Base-by-base conservation (phyloP, 2,113 vertebrate species). In the Pampusana beccarii region DNA sequence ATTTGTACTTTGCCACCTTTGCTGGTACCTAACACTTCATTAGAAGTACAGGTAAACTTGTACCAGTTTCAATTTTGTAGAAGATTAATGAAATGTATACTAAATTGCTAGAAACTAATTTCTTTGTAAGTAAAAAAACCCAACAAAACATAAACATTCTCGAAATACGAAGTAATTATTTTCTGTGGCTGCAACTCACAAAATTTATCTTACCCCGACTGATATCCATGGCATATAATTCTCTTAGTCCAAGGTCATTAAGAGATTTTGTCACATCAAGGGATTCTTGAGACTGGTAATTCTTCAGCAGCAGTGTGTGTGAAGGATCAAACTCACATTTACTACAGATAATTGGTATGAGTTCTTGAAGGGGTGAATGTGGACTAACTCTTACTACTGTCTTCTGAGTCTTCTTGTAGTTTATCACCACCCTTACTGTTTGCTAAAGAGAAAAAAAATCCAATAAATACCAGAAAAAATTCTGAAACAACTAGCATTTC, bases 391-490 rank as follows among this genome's bases (percentile, higher is more conserved):
- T 97, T 72, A 99, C 97, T 66, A 99, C 98, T 0, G 99, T 98
- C 97, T 99, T 99, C 98, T 99, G 99, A 9, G 98, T 99, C 97
- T 98, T 99, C 97, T 97, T 99, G 97, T 99, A 99, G 97, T 99
- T 99, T 97, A 99, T 99, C 80, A 99, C 98, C 92, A 99, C 98
- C 64, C 99, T 98, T 38, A 99, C 98, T 8, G 99, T 99, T 98
- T 99, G 99, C 99, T 99, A 96, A 83, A 98, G 95, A 88, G 64
- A 96, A 95, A 50, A 93, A 71, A 85, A 80, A 31, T n/a, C 16
- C 53, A 79, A 23, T 95, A 80, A 97, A 75, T 62, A 74, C 7
- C 29, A 2, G 31, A 38, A 86, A 26, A 64, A 84, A 58, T 44
- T 77, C 60, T 67, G 34, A 84, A 90, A 67, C 20, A 84, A 73